Evolutionary conservation across 2,113 vertebrate species (phyloP), one percentile per base, ranked within the genome.

Genomic region (Toxotes chatareus): DNA sequence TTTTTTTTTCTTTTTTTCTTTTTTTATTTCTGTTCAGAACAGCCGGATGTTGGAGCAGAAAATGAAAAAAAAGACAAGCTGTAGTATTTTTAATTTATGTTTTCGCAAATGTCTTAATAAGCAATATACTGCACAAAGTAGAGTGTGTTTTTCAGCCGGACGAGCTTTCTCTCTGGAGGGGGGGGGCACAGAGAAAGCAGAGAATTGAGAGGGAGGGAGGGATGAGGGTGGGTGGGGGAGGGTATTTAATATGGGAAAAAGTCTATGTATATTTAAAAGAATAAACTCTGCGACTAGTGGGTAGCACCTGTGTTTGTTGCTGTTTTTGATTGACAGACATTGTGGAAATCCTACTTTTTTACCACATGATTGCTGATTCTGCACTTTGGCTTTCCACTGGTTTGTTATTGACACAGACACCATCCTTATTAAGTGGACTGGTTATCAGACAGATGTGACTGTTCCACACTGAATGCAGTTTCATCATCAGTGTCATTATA

Each of bases 241-340:
- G 89, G 89, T 95, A 93, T 95, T 94, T 95, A 95, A 95, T 85
- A 89, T 82, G 65, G 82, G 68, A 38, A 44, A 88, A 92, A 93
- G 90, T 93, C 89, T 92, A 94, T 95, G 93, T 94, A 94, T 95
- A 94, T 94, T 95, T 95, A 93, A 95, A 93, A 83, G 62, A 95
- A 94, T 93, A 95, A 95, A 94, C 90, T 92, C 92, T 91, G 90
- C 78, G 85, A 88, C 91, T 94, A 92, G 92, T 89, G 82, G 88
- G 89, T 86, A 87, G 27, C 60, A 59, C 23, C 64, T 55, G 46
- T 70, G 56, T 57, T 65, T 87, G 61, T 66, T 81, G 64, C 83
- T 57, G 36, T 82, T 76, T 75, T 72, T 87, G n/a, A 71, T 42
- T 73, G 32, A 69, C n/a, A 32, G 11, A 6, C 16, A 3, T 12